phyloP scores from a whole-genome alignment of 2,888 invertebrate genomes.

The Trisateles emortualis region DNA sequence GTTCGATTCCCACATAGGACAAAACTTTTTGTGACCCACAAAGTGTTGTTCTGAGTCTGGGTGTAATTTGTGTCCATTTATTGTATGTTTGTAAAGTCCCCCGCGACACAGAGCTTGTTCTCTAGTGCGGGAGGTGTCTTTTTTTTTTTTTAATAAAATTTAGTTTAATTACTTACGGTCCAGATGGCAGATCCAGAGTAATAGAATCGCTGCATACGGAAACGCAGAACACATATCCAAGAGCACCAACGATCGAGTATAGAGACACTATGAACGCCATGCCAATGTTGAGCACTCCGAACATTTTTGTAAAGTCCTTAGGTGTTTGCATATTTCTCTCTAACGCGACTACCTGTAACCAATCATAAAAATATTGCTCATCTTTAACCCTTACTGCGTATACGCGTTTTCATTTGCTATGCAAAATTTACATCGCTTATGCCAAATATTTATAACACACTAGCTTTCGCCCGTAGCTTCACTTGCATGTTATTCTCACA shows the following conservation, averaged over 20 bases:
- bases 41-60: too few relatives aligned
- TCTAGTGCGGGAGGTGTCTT: too few relatives aligned
- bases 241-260: constrained; percentile 93
- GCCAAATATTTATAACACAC: too few relatives aligned
- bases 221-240: constrained; percentile 94
- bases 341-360: constrained; percentile 92
- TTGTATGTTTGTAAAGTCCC: too few relatives aligned
- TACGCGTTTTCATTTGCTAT: too few relatives aligned
- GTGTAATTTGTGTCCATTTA: too few relatives aligned
- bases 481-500: too few relatives aligned
- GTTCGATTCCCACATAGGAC: too few relatives aligned
- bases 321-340: constrained; percentile 97
- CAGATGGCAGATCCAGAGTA: not conserved
- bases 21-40: too few relatives aligned
- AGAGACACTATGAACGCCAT: constrained; percentile 92
- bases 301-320: constrained; percentile 91
- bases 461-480: too few relatives aligned
- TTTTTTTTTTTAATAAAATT: not conserved
- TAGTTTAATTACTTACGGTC: not conserved
- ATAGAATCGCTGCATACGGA: constrained; percentile 86
- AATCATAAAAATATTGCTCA: not conserved
- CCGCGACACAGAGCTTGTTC: too few relatives aligned
- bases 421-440: too few relatives aligned
- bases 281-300: constrained; percentile 93
- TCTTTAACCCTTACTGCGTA: not conserved